These are phyloP conservation scores for Cynocephalus volans DNA, from an alignment of 2,113 vertebrate genomes.

Conservation along the genomic window DNA sequence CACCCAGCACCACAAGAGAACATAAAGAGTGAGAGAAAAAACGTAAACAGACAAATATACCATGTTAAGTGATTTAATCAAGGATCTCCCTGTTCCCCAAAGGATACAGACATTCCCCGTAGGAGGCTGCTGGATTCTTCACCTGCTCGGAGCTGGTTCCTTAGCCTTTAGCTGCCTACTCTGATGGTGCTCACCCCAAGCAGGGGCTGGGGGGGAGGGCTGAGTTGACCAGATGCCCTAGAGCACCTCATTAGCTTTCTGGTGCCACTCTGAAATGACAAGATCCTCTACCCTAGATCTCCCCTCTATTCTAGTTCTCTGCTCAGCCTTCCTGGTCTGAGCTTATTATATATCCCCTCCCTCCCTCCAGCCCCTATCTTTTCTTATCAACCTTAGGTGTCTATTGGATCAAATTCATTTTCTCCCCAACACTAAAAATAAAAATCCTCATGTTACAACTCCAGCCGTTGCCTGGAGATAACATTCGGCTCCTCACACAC, in stretches of 20 bases:
- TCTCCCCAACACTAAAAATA: slow-evolving; percentile 79
- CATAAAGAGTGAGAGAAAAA: background rate
- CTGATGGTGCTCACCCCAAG: background rate
- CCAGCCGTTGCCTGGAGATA: slow-evolving; percentile 63
- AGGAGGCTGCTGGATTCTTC: background rate
- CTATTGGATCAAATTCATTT: slow-evolving; percentile 78
- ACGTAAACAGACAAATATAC: background rate
- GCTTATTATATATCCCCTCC: slow-evolving; percentile 62
- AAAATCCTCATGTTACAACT: slow-evolving; percentile 68
- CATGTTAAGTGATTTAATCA: background rate
- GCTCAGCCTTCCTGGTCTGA: background rate
- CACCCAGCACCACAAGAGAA: background rate
- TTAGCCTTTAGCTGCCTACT: background rate
- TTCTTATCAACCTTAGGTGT: slow-evolving; percentile 77
- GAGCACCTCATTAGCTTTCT: background rate
- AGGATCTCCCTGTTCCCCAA: background rate
- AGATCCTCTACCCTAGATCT: background rate
- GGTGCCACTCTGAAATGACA: background rate
- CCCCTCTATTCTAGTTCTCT: background rate
- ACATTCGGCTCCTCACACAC: slow-evolving; percentile 10
- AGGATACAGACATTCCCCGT: background rate
- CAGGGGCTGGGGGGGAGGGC: background rate
- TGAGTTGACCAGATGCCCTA: background rate
- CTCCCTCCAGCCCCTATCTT: slow-evolving; percentile 79
- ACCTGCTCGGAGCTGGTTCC: slow-evolving; percentile 10